A percentile compares a stretch with the other conserved stretches of the same genome.
phyloP scores from a whole-genome alignment of 2,797 vertebrate species.

The Tenualosa ilisha region DNA sequence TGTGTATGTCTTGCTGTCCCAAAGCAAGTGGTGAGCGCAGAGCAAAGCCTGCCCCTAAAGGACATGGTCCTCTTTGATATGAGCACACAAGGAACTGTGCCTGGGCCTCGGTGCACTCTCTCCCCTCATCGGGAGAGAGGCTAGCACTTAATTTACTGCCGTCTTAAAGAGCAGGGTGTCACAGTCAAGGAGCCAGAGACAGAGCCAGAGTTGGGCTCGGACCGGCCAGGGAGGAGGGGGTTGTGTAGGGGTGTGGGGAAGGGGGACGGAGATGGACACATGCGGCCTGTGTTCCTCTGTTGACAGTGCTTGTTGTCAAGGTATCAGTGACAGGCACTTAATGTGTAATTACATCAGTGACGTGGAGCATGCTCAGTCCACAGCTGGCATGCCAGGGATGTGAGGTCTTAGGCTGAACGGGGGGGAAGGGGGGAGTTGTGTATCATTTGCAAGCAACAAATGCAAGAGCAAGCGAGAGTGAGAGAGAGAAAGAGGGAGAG shows the following conservation, averaged over 20 bases:
- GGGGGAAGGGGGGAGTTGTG: neutral
- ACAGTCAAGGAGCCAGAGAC: neutral
- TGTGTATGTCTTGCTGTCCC: neutral
- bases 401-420: conserved; percentile 35
- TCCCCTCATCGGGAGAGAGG: conserved; percentile 22
- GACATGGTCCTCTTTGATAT: conserved; percentile 35
- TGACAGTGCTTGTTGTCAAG: conserved; percentile 55
- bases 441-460: conserved; percentile 4
- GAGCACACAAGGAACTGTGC: neutral
- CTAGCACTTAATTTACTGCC: conserved; percentile 38
- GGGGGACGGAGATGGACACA: neutral
- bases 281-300: conserved; percentile 36
- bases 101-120: conserved; percentile 1
- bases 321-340: conserved; percentile 55
- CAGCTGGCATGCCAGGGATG: conserved; percentile 43
- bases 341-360: conserved; percentile 60
- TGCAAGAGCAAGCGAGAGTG: neutral
- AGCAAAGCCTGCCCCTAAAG: neutral
- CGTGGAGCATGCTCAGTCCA: conserved; percentile 24
- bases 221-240: neutral
- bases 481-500: neutral
- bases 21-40: neutral
- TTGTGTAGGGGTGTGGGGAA: neutral
- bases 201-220: neutral
- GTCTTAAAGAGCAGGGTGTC: conserved; percentile 8